Percentiles rank a stretch among this genome's conserved stretches.
Evolutionary conservation across 2,797 vertebrate species (phyloP).

Genomic region (Chelmon rostratus): DNA sequence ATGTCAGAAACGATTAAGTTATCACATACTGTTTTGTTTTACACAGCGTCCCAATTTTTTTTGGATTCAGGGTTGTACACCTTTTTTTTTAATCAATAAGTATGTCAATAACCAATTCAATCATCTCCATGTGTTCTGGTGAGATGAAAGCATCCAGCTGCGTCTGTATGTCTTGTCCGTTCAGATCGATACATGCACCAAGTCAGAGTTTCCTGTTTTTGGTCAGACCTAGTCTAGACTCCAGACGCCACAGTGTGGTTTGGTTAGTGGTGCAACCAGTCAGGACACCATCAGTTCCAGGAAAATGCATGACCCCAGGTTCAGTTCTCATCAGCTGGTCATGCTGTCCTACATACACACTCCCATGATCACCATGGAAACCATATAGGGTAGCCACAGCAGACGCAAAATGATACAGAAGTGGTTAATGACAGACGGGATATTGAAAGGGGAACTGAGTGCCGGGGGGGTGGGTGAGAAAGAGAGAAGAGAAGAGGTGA

Average conservation of each 20-base stretch:
- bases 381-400: constrained; percentile 52
- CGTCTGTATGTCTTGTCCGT: constrained; percentile 1
- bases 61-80: too few relatives aligned
- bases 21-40: too few relatives aligned
- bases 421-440: constrained; percentile 62
- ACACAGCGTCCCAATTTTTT: too few relatives aligned
- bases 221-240: constrained; percentile 73
- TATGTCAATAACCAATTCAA: neutral
- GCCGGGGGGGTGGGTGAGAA: neutral
- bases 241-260: constrained; percentile 58
- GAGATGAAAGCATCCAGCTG: constrained; percentile 6
- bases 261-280: constrained; percentile 57
- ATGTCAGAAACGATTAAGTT: too few relatives aligned
- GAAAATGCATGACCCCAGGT: constrained; percentile 61
- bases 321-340: constrained; percentile 67
- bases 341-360: constrained; percentile 29
- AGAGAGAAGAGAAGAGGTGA: constrained; percentile 43
- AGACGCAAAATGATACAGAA: constrained; percentile 62
- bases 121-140: neutral
- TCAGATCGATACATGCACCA: constrained; percentile 5
- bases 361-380: constrained; percentile 59
- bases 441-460: constrained; percentile 71
- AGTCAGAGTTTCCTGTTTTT: constrained; percentile 71
- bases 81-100: neutral
- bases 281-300: constrained; percentile 64